Evolutionary conservation across 2,113 vertebrate species (phyloP), one percentile per base, ranked within the genome.

Genomic region (Tringa solitaria): DNA sequence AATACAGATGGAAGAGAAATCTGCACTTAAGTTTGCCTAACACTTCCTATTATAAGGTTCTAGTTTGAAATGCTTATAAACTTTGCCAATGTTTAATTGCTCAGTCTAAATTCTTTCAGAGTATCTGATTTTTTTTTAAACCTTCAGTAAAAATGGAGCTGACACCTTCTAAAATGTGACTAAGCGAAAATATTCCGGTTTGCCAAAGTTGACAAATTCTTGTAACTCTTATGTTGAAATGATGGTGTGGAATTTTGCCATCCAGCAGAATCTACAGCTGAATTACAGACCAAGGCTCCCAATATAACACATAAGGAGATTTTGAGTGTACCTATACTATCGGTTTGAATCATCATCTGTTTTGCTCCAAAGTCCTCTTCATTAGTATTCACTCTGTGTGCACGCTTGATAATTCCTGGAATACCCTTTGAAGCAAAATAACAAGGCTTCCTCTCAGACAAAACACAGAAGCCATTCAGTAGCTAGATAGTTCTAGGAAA

Each of bases 1-100:
- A 93, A 93, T 87, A 95, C 81, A 96, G 81, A 89, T 85, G 82
- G 93, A 92, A 89, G 51, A 84, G 50, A 95, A 92, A 91, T 68
- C 89, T 95, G 84, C 60, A 91, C 68, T 85, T 78, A 87, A 43
- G 57, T 82, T 85, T 79, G 67, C 61, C 65, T 87, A 68, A 91
- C 63, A 69, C 57, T 81, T 93, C 54, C 81, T 89, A 54, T 91
- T 85, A 87, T 67, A 84, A 89, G 69, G 41, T 35, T 68, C 45
- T 61, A 53, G 41, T 82, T 59, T 79, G 61, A 91, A 84, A 87
- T 65, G 33, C 22, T 76, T 91, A 50, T 33, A 61, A 88, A 73
- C 41, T 83, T 95, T 94, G 70, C 37, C 81, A 79, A 3, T 57
- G 21, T 93, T 76, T 93, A 87, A 75, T 72, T 82, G 30, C n/a